Evolutionary conservation across 2,113 vertebrate species (phyloP).

Genomic region (Chitala chitala): DNA sequence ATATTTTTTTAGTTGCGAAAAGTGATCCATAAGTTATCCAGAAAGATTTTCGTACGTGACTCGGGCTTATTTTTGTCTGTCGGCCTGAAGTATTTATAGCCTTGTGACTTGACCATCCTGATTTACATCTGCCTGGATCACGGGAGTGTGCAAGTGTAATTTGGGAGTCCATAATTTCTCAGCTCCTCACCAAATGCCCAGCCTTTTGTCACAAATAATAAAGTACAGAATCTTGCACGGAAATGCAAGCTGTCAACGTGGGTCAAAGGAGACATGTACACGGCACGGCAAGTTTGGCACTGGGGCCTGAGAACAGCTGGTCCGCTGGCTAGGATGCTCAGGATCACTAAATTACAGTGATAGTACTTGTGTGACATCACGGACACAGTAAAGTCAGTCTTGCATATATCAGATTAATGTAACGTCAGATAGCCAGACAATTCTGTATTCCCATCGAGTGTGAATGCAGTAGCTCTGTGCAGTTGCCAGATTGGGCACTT

Average conservation of each 20-base stretch:
- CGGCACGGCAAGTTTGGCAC: neutral
- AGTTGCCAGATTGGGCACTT: neutral
- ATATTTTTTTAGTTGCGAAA: neutral
- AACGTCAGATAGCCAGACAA: neutral
- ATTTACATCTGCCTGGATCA: neutral
- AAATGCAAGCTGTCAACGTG: neutral
- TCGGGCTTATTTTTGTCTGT: too few species aligned
- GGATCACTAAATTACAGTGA: too few species aligned
- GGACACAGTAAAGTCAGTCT: too few species aligned
- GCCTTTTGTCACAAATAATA: neutral
- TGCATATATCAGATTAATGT: too few species aligned
- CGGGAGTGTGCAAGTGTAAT: neutral
- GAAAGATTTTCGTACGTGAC: neutral
- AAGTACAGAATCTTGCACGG: neutral
- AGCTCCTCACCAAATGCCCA: neutral
- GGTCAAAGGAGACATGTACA: neutral
- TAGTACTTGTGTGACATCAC: too few species aligned
- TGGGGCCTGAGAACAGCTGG: neutral
- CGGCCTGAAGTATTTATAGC: neutral
- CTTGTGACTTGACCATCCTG: neutral
- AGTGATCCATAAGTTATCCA: neutral
- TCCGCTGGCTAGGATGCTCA: neutral
- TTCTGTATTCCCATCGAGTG: neutral
- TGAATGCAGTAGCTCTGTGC: neutral
- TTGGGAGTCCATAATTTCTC: too few species aligned